Evolutionary conservation across 2,113 vertebrate genomes (phyloP), one percentile per base, ranked within the genome.

Genomic region (Cardinalis cardinalis): DNA sequence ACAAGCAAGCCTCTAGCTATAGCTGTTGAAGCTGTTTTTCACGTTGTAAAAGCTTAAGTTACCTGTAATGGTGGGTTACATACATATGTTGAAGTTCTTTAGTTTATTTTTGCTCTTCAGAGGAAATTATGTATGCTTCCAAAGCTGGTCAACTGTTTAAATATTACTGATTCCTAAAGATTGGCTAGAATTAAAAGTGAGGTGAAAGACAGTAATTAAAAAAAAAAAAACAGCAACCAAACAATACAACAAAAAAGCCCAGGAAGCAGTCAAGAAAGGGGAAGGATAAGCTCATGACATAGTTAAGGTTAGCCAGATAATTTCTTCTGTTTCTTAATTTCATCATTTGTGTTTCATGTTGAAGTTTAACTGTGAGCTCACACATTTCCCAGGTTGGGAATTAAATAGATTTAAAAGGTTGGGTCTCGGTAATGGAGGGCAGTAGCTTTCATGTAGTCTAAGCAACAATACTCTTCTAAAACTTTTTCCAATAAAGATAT

Each of bases 271-370:
- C n/a, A 66, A 34, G 46, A 52, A 72, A 66, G 46, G 15, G 16
- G 8, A 56, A 44, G 34, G 8, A 34, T 69, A 52, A 52, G 15
- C 0, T 0, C 1, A 5, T 1, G 2, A 21, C 11, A 12, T 32
- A 56, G 14, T 75, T 36, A 44, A 52, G 21, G 12, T 75, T 68
- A 32, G 18, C 38, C 21, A 59, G 32, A 15, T 34, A 81, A 41
- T 51, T 36, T 32, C 10, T 36, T 65, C 20, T 66, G 10, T 66
- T 65, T 84, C 59, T 75, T 75, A 61, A 20, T 84, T 74, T 72
- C 32, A 32, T 48, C 24, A 26, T 65, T 78, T 61, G 13, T 74
- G 61, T 79, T 75, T 69, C 34, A 51, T 3, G 1, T 21, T 55
- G 31, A 81, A 53, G 4, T 74, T 69, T 56, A 34, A 29, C 29